These are phyloP conservation scores for Chrysogorgia sp. DNA, from an alignment of 92 coral and sea anemone genomes.

Conservation along the genomic window DNA sequence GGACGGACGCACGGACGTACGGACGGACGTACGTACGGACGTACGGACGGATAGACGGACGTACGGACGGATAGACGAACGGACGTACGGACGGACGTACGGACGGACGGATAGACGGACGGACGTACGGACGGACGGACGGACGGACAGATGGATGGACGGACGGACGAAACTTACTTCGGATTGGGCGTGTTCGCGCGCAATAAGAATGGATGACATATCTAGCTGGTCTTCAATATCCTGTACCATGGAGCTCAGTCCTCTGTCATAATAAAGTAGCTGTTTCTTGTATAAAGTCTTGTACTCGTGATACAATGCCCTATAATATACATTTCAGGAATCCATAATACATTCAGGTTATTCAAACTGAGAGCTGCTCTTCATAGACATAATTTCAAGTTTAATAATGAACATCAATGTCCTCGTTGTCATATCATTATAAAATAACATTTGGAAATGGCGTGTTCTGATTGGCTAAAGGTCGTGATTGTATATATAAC, in stretches of 20 bases:
- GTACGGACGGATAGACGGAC: background rate
- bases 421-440: no score
- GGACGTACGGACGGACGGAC: background rate
- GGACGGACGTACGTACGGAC: background rate
- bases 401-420: no score
- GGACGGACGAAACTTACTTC: conserved; percentile 55
- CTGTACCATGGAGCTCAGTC: conserved; percentile 27
- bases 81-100: background rate
- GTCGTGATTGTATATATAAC: background rate
- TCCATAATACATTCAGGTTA: background rate
- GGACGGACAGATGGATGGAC: background rate
- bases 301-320: conserved; percentile 75
- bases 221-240: conserved; percentile 85
- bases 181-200: conserved; percentile 84
- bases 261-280: conserved; percentile 42
- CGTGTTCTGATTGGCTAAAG: no score
- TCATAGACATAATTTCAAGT: no score
- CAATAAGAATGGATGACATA: conserved; percentile 84
- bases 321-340: background rate
- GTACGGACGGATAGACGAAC: background rate
- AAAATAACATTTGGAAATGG: no score
- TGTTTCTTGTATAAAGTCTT: conserved; percentile 76
- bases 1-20: background rate
- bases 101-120: background rate
- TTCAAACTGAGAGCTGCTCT: background rate